phyloP scores from a whole-genome alignment of 1,140 invertebrate genomes.

The Trypoxylus dichotomus region DNA sequence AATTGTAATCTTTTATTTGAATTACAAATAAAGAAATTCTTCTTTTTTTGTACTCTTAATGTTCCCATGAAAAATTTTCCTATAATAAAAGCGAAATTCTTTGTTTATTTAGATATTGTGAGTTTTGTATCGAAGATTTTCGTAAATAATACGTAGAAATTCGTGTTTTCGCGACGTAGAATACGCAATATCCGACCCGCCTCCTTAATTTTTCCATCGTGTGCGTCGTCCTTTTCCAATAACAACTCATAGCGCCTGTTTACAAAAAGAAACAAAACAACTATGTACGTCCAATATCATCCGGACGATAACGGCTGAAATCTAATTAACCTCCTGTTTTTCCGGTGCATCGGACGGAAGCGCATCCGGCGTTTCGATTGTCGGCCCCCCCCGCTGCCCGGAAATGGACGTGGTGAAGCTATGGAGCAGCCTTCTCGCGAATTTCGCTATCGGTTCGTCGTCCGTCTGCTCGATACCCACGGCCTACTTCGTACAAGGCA shows the following conservation, averaged over 20 bases:
- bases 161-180: too few relatives aligned
- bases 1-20: too few relatives aligned
- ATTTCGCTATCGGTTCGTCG: conserved; percentile 18
- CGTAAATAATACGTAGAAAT: too few relatives aligned
- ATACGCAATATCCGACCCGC: neutral
- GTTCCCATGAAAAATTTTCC: too few relatives aligned
- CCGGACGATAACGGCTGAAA: conserved; percentile 8
- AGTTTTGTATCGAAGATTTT: too few relatives aligned
- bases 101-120: too few relatives aligned
- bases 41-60: too few relatives aligned
- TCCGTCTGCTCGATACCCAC: conserved; percentile 20
- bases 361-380: neutral
- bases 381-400: neutral
- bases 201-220: neutral
- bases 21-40: too few relatives aligned
- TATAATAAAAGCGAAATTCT: too few relatives aligned
- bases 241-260: conserved; percentile 15
- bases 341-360: neutral
- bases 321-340: conserved; percentile 10
- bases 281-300: conserved; percentile 21
- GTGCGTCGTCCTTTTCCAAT: conserved; percentile 25
- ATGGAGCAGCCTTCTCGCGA: conserved; percentile 27
- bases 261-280: conserved; percentile 26
- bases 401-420: conserved; percentile 33
- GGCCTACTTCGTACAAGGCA: conserved; percentile 35